These are phyloP conservation scores for Thaleichthys pacificus DNA, from an alignment of 2,797 vertebrate species.

Conservation along the genomic window DNA sequence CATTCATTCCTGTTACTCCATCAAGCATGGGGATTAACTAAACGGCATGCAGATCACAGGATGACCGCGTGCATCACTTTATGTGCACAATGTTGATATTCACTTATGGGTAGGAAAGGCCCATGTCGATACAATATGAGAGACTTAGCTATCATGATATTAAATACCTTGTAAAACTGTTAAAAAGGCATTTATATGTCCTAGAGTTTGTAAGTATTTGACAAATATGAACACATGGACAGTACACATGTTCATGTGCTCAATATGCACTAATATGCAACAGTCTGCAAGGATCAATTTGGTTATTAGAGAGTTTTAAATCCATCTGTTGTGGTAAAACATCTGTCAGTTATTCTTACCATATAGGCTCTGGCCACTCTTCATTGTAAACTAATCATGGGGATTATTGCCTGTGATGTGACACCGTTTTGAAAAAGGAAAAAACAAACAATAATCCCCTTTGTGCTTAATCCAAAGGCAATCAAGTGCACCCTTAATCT, in stretches of 20 bases:
- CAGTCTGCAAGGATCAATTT: neutral
- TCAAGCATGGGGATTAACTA: no score
- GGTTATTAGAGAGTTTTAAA: neutral
- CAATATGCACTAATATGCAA: no score
- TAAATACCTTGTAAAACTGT: no score
- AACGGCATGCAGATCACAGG: no score
- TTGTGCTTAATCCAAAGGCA: neutral
- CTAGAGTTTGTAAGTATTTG: no score
- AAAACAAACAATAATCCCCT: slow-evolving; percentile 4
- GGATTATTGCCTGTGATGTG: neutral
- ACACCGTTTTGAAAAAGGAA: neutral
- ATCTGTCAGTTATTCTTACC: neutral
- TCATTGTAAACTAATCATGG: slow-evolving; percentile 1
- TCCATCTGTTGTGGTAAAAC: neutral
- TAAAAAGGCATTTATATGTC: no score
- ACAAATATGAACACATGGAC: neutral
- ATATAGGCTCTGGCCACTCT: neutral
- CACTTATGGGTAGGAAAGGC: no score
- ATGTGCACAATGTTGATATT: no score
- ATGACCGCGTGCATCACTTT: no score
- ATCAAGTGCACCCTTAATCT: slow-evolving; percentile 2
- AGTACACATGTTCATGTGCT: neutral
- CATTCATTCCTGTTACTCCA: no score
- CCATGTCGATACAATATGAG: no score
- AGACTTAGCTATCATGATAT: no score